These are phyloP conservation scores for Neodon shergylaensis DNA, from an alignment of 2,113 vertebrate genomes.

Conservation along the genomic window DNA sequence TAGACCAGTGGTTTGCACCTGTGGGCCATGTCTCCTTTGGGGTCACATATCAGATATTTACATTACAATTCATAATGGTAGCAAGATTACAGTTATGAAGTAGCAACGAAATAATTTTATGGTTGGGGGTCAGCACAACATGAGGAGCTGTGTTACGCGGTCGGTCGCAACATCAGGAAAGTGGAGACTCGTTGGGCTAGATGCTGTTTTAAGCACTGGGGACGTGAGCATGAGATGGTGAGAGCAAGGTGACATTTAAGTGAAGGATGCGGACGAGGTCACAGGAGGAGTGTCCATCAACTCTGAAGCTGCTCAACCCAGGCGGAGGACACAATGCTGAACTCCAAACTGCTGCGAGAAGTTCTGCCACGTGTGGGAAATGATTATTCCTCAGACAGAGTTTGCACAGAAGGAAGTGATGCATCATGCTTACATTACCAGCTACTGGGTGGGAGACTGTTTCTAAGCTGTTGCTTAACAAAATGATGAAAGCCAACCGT, in stretches of 20 bases:
- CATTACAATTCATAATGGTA: too few species aligned
- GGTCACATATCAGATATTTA: not conserved
- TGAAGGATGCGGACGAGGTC: not conserved
- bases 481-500: constrained; percentile 32
- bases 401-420: constrained; percentile 42
- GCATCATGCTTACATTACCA: constrained; percentile 32
- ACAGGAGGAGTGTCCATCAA: not conserved
- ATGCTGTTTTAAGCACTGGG: not conserved
- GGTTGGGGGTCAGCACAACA: not conserved
- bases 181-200: not conserved
- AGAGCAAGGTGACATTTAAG: not conserved
- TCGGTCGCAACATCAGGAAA: not conserved
- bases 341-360: not conserved
- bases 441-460: not conserved
- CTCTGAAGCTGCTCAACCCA: not conserved
- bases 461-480: constrained; percentile 39
- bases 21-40: too few species aligned
- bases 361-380: not conserved
- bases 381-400: not conserved
- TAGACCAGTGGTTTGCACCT: not conserved
- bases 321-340: not conserved
- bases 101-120: not conserved
- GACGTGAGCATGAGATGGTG: fast-evolving
- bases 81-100: not conserved
- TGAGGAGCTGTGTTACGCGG: not conserved